Conservation (phyloP, 2,113 vertebrate genomes). For the Entomyzon cyanotis region DNA sequence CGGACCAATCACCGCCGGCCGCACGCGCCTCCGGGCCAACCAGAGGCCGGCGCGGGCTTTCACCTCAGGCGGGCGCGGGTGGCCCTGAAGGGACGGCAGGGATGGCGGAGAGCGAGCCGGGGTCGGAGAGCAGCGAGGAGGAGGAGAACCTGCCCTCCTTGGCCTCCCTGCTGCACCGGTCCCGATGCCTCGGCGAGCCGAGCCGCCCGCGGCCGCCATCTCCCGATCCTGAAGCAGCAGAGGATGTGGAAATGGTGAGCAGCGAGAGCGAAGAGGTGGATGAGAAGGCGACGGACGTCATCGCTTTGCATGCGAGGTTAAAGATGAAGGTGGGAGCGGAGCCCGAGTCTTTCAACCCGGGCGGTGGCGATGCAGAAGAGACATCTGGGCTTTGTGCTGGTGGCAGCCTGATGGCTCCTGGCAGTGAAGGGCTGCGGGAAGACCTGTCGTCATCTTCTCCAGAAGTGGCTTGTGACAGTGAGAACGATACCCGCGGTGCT, state of each 20-base stretch:
- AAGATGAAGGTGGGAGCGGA: slow-evolving; percentile 13
- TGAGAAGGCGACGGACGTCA: slow-evolving; percentile 53
- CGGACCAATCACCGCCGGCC: accelerated
- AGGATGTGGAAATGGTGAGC: slow-evolving; percentile 62
- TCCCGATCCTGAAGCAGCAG: not conserved
- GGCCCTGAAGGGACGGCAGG: accelerated
- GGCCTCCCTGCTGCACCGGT: not conserved
- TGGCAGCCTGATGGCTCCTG: not conserved
- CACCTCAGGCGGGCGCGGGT: not conserved
- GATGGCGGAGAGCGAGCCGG: not conserved
- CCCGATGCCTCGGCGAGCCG: not conserved
- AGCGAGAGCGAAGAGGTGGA: slow-evolving; percentile 71
- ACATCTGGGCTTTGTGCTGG: not conserved
- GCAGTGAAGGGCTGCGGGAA: not conserved
- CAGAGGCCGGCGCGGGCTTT: not conserved
- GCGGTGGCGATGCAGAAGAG: not conserved
- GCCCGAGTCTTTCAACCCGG: not conserved
- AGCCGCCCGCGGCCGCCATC: not conserved
- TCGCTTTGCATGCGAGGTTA: slow-evolving; percentile 70
- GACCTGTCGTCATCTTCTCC: too few species aligned
- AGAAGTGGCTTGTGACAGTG: not conserved
- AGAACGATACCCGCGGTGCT: accelerated
- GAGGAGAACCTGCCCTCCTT: slow-evolving; percentile 76
- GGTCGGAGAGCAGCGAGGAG: slow-evolving; percentile 68
- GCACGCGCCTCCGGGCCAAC: not conserved